phyloP scores from a whole-genome alignment of 2,113 vertebrate species.

The Limanda limanda region DNA sequence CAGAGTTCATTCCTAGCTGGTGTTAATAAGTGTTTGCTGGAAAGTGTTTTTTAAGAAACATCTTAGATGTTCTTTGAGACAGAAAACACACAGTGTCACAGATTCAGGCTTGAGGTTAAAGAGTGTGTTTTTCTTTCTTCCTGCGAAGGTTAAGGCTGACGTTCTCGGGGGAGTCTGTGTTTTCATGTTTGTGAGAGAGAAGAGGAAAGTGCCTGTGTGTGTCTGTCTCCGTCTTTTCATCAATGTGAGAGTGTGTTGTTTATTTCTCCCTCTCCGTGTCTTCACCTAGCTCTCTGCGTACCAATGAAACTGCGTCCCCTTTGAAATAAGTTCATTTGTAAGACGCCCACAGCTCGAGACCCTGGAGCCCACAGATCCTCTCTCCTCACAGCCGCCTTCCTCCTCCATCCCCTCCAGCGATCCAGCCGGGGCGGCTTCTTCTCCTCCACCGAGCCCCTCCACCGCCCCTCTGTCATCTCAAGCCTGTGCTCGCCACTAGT shows the following conservation, averaged over 20 bases:
- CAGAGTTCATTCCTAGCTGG: background rate
- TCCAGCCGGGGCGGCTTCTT: constrained; percentile 24
- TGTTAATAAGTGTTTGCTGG: background rate
- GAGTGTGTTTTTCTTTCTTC: constrained; percentile 27
- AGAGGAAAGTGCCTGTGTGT: background rate
- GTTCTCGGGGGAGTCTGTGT: constrained; percentile 27
- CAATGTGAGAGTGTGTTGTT: constrained; percentile 29
- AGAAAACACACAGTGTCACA: constrained; percentile 5
- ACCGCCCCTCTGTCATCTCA: constrained; percentile 18
- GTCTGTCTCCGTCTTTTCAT: constrained; percentile 30
- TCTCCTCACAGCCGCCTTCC: constrained; percentile 9
- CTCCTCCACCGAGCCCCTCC: constrained; percentile 10
- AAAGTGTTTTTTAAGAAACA: constrained; percentile 17
- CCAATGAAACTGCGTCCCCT: constrained; percentile 37
- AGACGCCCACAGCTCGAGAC: constrained; percentile 29
- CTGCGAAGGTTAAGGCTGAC: constrained; percentile 41
- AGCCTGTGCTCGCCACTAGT: constrained; percentile 28
- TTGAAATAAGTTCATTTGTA: constrained; percentile 51
- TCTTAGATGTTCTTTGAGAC: constrained; percentile 11
- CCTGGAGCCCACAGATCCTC: constrained; percentile 49
- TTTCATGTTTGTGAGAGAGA: constrained; percentile 8
- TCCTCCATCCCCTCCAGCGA: constrained; percentile 40
- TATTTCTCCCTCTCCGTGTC: constrained; percentile 11
- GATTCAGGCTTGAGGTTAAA: constrained; percentile 41
- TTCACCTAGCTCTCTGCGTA: constrained; percentile 28